Base-by-base conservation (phyloP, 2,113 vertebrate genomes). In the Ellobius talpinus region DNA sequence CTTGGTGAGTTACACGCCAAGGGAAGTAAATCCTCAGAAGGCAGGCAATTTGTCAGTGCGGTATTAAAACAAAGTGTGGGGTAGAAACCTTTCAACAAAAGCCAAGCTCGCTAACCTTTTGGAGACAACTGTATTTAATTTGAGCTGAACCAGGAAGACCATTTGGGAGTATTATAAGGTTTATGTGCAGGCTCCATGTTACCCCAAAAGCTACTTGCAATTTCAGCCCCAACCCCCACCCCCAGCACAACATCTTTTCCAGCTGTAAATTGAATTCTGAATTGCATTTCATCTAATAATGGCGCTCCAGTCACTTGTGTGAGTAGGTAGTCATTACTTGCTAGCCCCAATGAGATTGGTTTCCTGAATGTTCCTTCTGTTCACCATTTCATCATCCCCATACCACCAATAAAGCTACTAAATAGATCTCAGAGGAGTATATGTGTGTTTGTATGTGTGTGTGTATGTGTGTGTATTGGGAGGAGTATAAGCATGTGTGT, bases 91-190 rank as follows among this genome's bases (percentile, higher is more conserved):
- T 29, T 1, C 12, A 84, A 42, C 96, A 81, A 96, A 97, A 89
- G 77, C 85, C 87, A 93, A 74, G 86, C 82, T 97, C 21, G n/a
- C 91, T 96, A 96, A 96, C 92, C 95, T 97, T 97, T 98, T 50
- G n/a, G 52, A 92, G 91, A 92, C 87, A 97, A 95, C 61, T 87
- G 52, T 88, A 39, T 89, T 97, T 97, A 96, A 98, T 97, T 97
- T 91, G 96, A 95, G 92, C 89, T 79, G 91, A 94, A 87, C 91
- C 55, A 87, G 72, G 47, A 95, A 72, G 92, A 88, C 4, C 14
- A 23, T 96, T 96, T 97, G 86, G 4, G 93, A 39, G 26, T 65
- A 90, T 72, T 87, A 79, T 96, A 93, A 97, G 68, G 6, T 19
- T 81, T 93, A 66, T 73, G 26, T 90, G 72, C 52, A 88, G 65